phyloP scores from a whole-genome alignment of 2,113 vertebrate genomes.

The Piaya cayana region DNA sequence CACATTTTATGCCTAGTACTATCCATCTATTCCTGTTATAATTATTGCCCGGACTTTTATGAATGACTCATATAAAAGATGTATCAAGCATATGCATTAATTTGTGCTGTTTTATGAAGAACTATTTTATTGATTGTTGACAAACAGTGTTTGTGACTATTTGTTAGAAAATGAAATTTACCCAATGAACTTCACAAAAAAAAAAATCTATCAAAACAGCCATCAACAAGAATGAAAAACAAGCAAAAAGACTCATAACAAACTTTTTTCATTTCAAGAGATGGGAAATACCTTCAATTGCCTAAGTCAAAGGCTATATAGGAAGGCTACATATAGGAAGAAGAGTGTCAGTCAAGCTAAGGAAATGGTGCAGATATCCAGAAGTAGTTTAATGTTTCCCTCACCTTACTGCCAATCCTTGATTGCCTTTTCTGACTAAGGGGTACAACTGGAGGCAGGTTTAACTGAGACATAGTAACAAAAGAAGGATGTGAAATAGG shows the following conservation, averaged over 20 bases:
- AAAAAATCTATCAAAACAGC: not conserved
- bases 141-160: conserved; percentile 10
- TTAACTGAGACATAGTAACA: not conserved
- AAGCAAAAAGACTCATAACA: too few species aligned
- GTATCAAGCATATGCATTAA: not conserved
- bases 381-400: not conserved
- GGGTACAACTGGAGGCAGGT: not conserved
- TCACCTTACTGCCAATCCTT: not conserved
- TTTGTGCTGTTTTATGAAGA: not conserved
- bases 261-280: not conserved
- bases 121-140: not conserved
- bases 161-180: conserved; percentile 23
- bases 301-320: not conserved
- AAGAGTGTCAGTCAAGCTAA: not conserved
- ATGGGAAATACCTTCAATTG: not conserved
- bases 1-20: not conserved
- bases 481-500: not conserved
- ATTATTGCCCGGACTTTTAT: not conserved
- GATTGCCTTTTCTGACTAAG: not conserved
- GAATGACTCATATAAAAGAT: not conserved
- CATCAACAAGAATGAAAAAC: not conserved
- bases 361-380: not conserved
- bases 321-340: not conserved
- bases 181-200: not conserved
- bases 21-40: not conserved